Evolutionary conservation across 2,797 vertebrate species (phyloP), one percentile per base, ranked within the genome.

Genomic region (Scarus forsteni): DNA sequence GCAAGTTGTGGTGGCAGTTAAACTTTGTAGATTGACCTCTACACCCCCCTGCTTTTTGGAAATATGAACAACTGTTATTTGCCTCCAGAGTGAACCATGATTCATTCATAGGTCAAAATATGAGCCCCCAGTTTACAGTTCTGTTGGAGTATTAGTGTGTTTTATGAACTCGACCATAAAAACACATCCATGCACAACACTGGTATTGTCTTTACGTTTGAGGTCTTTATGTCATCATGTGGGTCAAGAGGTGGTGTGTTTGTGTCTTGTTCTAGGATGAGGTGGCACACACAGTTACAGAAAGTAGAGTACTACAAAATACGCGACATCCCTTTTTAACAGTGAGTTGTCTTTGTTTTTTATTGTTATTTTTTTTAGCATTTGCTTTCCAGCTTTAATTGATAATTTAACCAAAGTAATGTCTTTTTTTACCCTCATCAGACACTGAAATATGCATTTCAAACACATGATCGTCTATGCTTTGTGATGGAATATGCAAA

Each of bases 401-500:
- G 0, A 36, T 39, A 35, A 1, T n/a, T 27, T 43, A 48, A 61
- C 36, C 3, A 10, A n/a, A 63, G 60, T 4, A 43, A 1, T 53
- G 7, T 27, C 12, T 38, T 58, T 69, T 15, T 52, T 48, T 14
- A 64, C 57, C 73, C 53, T 64, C 42, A 8, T 13, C 87, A 98
- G 97, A 97, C 97, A 0, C 93, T 98, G 88, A 98, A 99, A 82
- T 98, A 99, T 2, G 97, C 97, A 65, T 99, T 99, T 90, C 97
- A 99, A 93, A 99, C 97, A 4, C 95, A 95, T 0, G 97, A 99
- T 88, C 94, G 97, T 3, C 94, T 99, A 58, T 99, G 97, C 92
- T 99, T 99, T 7, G 97, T 99, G 79, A 99, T 99, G 97, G 97
- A 99, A 73, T 99, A 99, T 0, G 97, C 97, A 87, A 99, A 98